Base-by-base conservation (phyloP, 2,113 vertebrate genomes). In the Bungarus multicinctus region DNA sequence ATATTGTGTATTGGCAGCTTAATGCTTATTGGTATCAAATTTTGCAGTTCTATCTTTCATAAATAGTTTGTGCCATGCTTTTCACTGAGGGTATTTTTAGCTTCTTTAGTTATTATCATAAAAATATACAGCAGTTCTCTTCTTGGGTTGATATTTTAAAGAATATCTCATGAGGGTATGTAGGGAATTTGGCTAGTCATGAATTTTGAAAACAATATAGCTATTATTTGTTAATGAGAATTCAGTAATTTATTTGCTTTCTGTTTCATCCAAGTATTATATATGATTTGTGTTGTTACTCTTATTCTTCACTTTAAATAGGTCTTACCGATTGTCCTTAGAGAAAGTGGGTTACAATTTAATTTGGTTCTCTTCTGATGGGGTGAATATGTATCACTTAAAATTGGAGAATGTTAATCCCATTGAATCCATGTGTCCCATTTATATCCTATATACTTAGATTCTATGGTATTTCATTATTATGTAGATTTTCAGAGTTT, bases 1-100 rank as follows among this genome's bases (percentile, higher is more conserved):
- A 94, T 96, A 92, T 87, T 96, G 85, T 91, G 30, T 45, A 43
- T 85, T 87, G 94, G 91, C 96, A 95, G 94, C 0, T 5, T 96
- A 95, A 95, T 0, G 11, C 95, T 95, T 97, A 96, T 96, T 95
- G 95, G 64, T 91, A 94, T 97, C 96, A 95, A 96, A 93, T 89
- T 96, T 96, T 93, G 96, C 94, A 94, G 91, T 92, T 94, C 22
- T 95, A 88, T 95, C 95, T 97, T 94, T 97, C 94, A 93, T 95
- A 94, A 2, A 93, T 69, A 94, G 93, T 90, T 97, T 0, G 0
- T 9, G 53, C 94, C 90, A 20, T 94, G 94, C 88, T 89, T 50
- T 0, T 43, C 55, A 90, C 91, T 93, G 93, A 94, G 87, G 2
- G 1, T 91, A 53, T 95, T 96, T 94, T 95, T 69, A 93, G 92